Base-by-base conservation (phyloP, 2,113 vertebrate genomes). In the Bos javanicus region DNA sequence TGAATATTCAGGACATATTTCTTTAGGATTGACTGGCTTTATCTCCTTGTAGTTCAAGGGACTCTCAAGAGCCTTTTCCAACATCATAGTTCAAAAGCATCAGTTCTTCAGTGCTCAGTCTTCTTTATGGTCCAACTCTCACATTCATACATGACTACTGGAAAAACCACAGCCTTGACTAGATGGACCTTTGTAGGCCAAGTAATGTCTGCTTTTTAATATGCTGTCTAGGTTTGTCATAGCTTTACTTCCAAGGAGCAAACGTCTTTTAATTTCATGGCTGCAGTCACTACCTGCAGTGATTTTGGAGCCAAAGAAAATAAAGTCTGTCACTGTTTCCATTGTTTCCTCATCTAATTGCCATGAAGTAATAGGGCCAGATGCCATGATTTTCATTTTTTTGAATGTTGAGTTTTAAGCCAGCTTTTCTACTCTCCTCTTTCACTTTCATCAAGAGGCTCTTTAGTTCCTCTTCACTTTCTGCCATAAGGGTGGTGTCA, bases 201-300 rank as follows among this genome's bases (percentile, higher is more conserved):
- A 21, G n/a, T 67, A 11, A 36, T 67, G 64, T 67, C n/a, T 36
- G 17, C 64, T 36, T 67, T 67, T 67, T 67, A 67, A 67, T 67
- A 67, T 10, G 17, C 33, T 19, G 2, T 21, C 33, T 36, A 21
- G 8, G 33, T 67, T 67, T 67, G 17, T 67, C 17, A 10, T 36
- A 67, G 33, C 8, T 67, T 36, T 36, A 19, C 16, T 21, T 21
- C 33, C 64, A 67, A 67, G 64, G 33, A 67, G 17, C 17, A 67
- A 36, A 5, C 0, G 0, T 36, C 64, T 36, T 36, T 67, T 67
- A 36, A 36, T 67, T 36, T 36, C 64, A 67, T 0, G 0, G 33
- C 64, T 19, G 33, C 33, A 10, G 4, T 67, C 64, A n/a, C 33
- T 33, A 10, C 4, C 33, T 36, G 33, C 33, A 67, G 64, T 67